Conservation (phyloP, 1,140 invertebrate species). For the Notospermus geniculatus region DNA sequence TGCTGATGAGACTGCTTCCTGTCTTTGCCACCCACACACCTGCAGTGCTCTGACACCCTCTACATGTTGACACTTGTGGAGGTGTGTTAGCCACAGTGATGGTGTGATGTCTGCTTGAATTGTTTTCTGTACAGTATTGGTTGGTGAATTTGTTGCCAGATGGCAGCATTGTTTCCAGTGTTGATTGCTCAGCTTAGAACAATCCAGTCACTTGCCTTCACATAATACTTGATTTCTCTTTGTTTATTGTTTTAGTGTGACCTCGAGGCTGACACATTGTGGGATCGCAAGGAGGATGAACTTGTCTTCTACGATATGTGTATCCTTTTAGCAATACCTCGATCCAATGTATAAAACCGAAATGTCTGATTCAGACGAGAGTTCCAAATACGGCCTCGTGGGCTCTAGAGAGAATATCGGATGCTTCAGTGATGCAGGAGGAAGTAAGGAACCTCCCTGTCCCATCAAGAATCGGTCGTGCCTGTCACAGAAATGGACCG, state of each 20-base stretch:
- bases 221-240: not conserved
- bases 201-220: not conserved
- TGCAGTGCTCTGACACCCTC: not conserved
- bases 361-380: too few relatives aligned
- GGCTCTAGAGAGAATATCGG: too few relatives aligned
- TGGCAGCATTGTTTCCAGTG: not conserved
- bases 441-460: too few relatives aligned
- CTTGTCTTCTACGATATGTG: conserved; percentile 63
- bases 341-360: too few relatives aligned
- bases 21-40: not conserved
- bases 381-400: too few relatives aligned
- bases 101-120: not conserved
- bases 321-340: too few relatives aligned
- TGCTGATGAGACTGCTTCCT: not conserved
- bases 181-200: not conserved
- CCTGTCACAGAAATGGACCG: too few relatives aligned
- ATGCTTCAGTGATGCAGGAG: too few relatives aligned
- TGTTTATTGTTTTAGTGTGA: conserved; percentile 55
- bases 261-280: conserved; percentile 59
- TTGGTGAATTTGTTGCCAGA: not conserved
- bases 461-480: too few relatives aligned
- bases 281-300: conserved; percentile 50
- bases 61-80: not conserved
- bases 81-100: not conserved
- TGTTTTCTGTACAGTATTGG: not conserved